Conservation (phyloP, 37 sponge, comb jelly and placozoan species). For the Amphimedon queenslandica region DNA sequence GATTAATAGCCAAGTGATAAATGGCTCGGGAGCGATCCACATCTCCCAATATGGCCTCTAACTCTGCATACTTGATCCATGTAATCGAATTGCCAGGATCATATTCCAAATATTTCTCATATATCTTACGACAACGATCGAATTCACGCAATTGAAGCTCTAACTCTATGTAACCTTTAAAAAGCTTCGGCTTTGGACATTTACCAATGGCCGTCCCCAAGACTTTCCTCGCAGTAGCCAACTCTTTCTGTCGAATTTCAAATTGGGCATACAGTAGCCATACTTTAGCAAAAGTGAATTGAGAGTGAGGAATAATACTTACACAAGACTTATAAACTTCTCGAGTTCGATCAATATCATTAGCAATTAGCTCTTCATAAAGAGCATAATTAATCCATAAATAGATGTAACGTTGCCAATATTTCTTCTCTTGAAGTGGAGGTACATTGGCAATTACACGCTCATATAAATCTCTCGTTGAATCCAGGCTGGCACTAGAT, state of each 20-base stretch:
- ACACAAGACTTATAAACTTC: slow-evolving; percentile 70
- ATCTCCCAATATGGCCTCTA: slow-evolving; percentile 66
- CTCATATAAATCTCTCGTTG: slow-evolving; percentile 71
- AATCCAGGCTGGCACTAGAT: slow-evolving; percentile 33
- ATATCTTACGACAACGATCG: slow-evolving; percentile 74
- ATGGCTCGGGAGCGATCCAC: slow-evolving; percentile 62
- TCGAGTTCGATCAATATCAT: slow-evolving; percentile 61
- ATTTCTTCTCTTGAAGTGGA: slow-evolving; percentile 64
- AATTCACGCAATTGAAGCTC: slow-evolving; percentile 83
- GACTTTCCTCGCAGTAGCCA: slow-evolving; percentile 54
- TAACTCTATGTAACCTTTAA: slow-evolving; percentile 77
- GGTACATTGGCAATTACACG: slow-evolving; percentile 81
- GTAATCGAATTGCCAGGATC: slow-evolving; percentile 63
- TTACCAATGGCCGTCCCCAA: slow-evolving; percentile 72
- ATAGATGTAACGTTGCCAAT: slow-evolving; percentile 79
- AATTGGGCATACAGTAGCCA: slow-evolving; percentile 81
- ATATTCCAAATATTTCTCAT: slow-evolving; percentile 78
- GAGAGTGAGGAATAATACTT: slow-evolving; percentile 62
- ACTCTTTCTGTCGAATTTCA: slow-evolving; percentile 71
- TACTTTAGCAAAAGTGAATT: slow-evolving; percentile 85
- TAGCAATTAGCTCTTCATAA: slow-evolving; percentile 72
- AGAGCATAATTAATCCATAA: slow-evolving; percentile 86
- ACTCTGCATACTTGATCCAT: slow-evolving; percentile 77
- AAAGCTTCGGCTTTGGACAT: slow-evolving; percentile 83
- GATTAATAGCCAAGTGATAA: slow-evolving; percentile 66